Percentiles rank a stretch among this genome's conserved stretches.
phyloP scores from a whole-genome alignment of 2,888 invertebrate species.

The Hyalella azteca region DNA sequence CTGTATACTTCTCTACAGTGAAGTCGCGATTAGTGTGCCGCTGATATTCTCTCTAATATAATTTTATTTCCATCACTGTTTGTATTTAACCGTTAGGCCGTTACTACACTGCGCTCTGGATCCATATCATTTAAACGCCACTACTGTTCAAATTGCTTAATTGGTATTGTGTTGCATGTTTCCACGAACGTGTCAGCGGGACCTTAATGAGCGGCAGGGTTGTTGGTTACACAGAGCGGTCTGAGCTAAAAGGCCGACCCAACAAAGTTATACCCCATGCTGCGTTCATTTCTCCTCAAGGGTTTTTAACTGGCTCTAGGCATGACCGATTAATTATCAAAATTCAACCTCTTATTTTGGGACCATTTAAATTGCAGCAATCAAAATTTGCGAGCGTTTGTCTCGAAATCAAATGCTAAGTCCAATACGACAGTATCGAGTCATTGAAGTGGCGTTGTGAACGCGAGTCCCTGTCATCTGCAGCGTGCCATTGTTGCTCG shows the following conservation, averaged over 20 bases:
- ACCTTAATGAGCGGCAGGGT: conserved; percentile 31
- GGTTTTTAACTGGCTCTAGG: background rate
- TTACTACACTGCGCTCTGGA: conserved; percentile 16
- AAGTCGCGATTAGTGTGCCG: too few species aligned
- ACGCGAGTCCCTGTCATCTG: conserved; percentile 38
- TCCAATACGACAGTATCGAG: too few species aligned
- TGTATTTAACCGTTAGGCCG: too few species aligned
- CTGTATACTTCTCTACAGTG: too few species aligned
- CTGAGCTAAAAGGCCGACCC: conserved; percentile 32
- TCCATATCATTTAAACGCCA: background rate
- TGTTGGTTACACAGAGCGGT: conserved; percentile 30
- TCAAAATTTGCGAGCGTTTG: too few species aligned
- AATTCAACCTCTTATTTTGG: background rate
- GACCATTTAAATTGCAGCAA: background rate
- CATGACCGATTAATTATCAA: background rate
- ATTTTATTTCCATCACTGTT: too few species aligned
- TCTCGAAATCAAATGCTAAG: too few species aligned
- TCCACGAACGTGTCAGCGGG: conserved; percentile 36
- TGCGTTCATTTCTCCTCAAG: conserved; percentile 18
- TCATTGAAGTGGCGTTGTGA: background rate
- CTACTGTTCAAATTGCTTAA: conserved; percentile 36
- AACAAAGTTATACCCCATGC: conserved; percentile 15
- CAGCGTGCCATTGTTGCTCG: conserved; percentile 38
- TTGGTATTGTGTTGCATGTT: conserved; percentile 37
- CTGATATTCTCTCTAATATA: too few species aligned